Percentiles rank a stretch among this genome's conserved stretches.
phyloP scores from a whole-genome alignment of 2,113 vertebrate species.

The Suncus etruscus region DNA sequence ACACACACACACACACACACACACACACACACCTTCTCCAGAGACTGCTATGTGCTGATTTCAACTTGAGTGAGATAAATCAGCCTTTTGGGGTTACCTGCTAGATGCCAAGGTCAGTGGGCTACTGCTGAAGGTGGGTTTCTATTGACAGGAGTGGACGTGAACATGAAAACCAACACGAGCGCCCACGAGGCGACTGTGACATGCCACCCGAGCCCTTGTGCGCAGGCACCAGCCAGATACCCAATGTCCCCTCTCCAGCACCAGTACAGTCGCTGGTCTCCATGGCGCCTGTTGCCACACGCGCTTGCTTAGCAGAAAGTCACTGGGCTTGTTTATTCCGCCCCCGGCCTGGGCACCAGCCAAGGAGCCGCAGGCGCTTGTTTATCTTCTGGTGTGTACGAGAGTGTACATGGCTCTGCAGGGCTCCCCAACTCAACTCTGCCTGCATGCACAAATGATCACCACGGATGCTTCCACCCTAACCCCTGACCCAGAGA shows the following conservation, averaged over 20 bases:
- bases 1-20: background rate
- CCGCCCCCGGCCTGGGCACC: constrained; percentile 77
- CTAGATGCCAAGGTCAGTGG: background rate
- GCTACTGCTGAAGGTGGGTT: background rate
- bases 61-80: background rate
- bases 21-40: background rate
- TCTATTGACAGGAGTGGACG: background rate
- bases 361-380: constrained; percentile 76
- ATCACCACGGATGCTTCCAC: background rate
- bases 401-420: constrained; percentile 44
- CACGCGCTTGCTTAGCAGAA: constrained; percentile 80
- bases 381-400: constrained; percentile 78
- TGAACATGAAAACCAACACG: background rate
- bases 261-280: constrained; percentile 78
- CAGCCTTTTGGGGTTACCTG: constrained; percentile 16
- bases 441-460: background rate
- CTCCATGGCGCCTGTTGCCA: constrained; percentile 82
- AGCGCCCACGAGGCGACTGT: no score
- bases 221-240: no score
- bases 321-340: constrained; percentile 82
- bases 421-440: background rate
- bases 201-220: no score
- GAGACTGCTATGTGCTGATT: background rate
- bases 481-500: background rate
- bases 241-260: constrained; percentile 61